These are phyloP conservation scores for Channa maculata DNA, from an alignment of 2,113 vertebrate species.

Conservation along the genomic window DNA sequence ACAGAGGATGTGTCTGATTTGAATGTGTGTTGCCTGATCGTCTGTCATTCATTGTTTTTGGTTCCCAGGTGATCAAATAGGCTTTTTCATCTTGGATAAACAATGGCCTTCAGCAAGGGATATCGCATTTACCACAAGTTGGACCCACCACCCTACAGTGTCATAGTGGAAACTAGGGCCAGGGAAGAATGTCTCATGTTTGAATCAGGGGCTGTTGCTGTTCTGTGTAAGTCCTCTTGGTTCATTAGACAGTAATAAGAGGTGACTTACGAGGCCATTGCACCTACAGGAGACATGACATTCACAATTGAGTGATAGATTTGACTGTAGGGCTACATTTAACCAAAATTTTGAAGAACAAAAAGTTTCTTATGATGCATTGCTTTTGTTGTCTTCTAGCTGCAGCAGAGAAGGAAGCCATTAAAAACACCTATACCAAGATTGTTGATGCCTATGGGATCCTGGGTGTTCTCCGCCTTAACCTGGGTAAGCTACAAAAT, in stretches of 20 bases:
- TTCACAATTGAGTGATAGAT: background rate
- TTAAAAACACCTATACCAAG: slow-evolving; percentile 91
- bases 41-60: background rate
- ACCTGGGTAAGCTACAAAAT: slow-evolving; percentile 89
- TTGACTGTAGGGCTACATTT: background rate
- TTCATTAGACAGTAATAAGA: background rate
- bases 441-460: slow-evolving; percentile 97
- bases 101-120: slow-evolving; percentile 99
- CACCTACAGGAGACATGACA: background rate
- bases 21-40: background rate
- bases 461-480: slow-evolving; percentile 93
- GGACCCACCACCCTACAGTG: slow-evolving; percentile 95
- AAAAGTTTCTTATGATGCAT: background rate
- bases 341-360: background rate
- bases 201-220: slow-evolving; percentile 95
- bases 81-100: slow-evolving; percentile 60
- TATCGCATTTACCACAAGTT: slow-evolving; percentile 96
- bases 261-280: background rate
- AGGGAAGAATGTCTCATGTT: slow-evolving; percentile 97
- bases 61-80: slow-evolving; percentile 57
- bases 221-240: slow-evolving; percentile 89
- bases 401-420: slow-evolving; percentile 95
- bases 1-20: slow-evolving; percentile 2
- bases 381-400: slow-evolving; percentile 72
- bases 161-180: slow-evolving; percentile 93